phyloP scores from a whole-genome alignment of 2,113 vertebrate species.

The Urocynchramus pylzowi region DNA sequence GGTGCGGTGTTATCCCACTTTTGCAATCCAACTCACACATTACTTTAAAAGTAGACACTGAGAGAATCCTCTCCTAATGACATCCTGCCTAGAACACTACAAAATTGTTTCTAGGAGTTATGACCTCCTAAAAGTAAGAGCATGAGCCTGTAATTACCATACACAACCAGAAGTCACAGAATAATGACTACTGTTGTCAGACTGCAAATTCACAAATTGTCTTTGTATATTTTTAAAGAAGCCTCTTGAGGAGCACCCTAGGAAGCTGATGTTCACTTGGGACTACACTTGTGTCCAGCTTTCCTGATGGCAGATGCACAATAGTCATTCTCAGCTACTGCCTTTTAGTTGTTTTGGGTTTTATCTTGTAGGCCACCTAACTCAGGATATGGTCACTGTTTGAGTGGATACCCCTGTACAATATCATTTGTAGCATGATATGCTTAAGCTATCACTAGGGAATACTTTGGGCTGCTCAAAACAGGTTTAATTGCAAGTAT shows the following conservation, averaged over 20 bases:
- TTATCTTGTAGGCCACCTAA: neutral
- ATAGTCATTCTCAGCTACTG: neutral
- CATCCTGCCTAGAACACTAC: neutral
- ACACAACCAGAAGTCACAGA: neutral
- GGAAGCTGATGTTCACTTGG: neutral
- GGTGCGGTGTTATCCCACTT: neutral
- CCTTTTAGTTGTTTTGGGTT: neutral
- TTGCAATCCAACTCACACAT: fast-evolving
- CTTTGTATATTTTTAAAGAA: neutral
- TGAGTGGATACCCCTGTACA: neutral
- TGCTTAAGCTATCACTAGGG: neutral
- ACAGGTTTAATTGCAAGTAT: neutral
- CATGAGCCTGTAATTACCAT: neutral
- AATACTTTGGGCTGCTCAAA: neutral
- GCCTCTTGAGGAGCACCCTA: neutral
- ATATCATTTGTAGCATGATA: neutral
- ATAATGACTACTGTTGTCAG: neutral
- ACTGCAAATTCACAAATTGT: neutral
- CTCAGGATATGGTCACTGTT: neutral
- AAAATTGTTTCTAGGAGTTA: neutral
- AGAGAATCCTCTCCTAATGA: neutral
- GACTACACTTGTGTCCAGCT: neutral
- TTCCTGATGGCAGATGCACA: neutral
- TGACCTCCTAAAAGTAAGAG: neutral
- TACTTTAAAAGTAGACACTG: neutral